Base-by-base conservation (phyloP, 2,888 invertebrate species). In the Volucella inanis region DNA sequence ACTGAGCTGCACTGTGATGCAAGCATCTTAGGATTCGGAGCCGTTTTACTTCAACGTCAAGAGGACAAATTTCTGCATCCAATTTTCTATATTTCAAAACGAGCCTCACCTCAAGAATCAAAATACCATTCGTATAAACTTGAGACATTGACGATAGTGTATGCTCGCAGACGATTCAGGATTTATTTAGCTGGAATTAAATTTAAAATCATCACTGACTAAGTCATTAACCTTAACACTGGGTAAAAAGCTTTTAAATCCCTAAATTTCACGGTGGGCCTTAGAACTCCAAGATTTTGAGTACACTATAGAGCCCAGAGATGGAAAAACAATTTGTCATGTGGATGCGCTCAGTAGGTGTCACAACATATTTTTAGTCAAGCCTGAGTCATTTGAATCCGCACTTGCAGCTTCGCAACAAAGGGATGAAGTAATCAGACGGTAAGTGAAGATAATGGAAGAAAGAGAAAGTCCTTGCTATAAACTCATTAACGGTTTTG, bases 1-100 rank as follows among this genome's bases (percentile, higher is more conserved):
- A 90, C 89, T 4, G 88, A 90, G 79, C 70, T 89, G 50, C 89
- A 90, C 78, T 88, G 87, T 10, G 89, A 90, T 78, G 89, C 89
- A 8, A 88, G 88, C 75, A 39, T 82, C 0, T 14, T 45, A 2
- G 89, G 89, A 6, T 89, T 85, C 82, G 89, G 89, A 11, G 86
- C 88, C 12, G 80, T 89, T 1, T 52, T 89, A 8, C 31, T 64
- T n/a, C 88, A 88, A 59, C 61, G 65, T 8, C 79, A 81, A 57
- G 18, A 41, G 3, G 87, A 88, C 59, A 79, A 68, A 14, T 82
- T 83, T 59, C 87, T 89, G 10, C 88, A 88, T 62, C 89, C 89
- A 0, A 88, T 90, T 9, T 89, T n/a, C n/a, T n/a, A n/a, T n/a
- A n/a, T n/a, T 76, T 89, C 89, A 49, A 87, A 87, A 71, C 71